A percentile compares a stretch with the other conserved stretches of the same genome.
These are phyloP conservation scores for Danaus plexippus DNA, from an alignment of 1,140 invertebrate genomes.

Conservation along the genomic window DNA sequence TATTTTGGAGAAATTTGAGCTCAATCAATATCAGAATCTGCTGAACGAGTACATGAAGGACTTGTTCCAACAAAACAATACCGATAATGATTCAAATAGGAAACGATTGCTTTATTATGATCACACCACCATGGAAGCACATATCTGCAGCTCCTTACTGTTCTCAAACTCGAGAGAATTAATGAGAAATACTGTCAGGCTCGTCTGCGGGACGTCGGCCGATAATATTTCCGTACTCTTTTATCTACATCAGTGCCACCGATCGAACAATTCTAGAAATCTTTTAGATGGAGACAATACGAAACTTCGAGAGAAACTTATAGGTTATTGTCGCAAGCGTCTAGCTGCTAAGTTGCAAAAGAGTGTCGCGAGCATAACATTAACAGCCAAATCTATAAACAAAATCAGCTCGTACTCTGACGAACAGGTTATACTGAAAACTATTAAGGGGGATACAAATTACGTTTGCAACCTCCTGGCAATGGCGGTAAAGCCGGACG, in stretches of 20 bases:
- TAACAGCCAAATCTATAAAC: conserved; percentile 40
- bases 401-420: conserved; percentile 48
- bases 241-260: conserved; percentile 58
- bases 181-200: conserved; percentile 48
- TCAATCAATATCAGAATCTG: conserved; percentile 52
- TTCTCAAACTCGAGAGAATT: conserved; percentile 51
- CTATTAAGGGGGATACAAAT: conserved; percentile 46
- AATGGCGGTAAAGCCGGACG: conserved; percentile 54
- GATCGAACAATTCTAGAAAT: conserved; percentile 42
- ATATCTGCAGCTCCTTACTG: conserved; percentile 43
- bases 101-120: conserved; percentile 48
- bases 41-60: conserved; percentile 46
- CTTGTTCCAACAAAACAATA: conserved; percentile 38
- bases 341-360: conserved; percentile 39
- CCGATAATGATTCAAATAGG: conserved; percentile 26
- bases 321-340: conserved; percentile 53
- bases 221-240: conserved; percentile 51
- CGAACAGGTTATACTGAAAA: conserved; percentile 53
- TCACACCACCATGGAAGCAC: conserved; percentile 53
- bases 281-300: conserved; percentile 53
- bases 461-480: conserved; percentile 57
- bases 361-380: conserved; percentile 48
- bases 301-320: conserved; percentile 50
- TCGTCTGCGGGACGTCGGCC: conserved; percentile 50
- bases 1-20: conserved; percentile 48